Evolutionary conservation across 2,797 vertebrate species (phyloP), one percentile per base, ranked within the genome.

Genomic region (Pipistrellus pipistrellus): DNA sequence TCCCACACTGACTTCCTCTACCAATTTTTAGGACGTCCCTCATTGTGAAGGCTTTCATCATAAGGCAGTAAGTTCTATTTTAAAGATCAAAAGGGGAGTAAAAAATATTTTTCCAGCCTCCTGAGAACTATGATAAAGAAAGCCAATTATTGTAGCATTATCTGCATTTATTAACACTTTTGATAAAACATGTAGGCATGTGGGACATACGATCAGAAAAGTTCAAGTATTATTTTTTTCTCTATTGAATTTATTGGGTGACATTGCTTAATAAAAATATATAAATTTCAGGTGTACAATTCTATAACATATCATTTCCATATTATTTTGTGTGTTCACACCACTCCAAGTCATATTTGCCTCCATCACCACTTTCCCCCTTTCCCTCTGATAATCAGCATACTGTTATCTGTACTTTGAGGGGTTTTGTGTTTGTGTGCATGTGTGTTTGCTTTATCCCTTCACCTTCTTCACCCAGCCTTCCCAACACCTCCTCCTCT

Each of bases 61-160:
- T 62, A 85, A 51, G 32, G 23, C 20, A 93, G 66, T 78, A 77
- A 88, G 48, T 86, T 32, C 17, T 64, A 44, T 35, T 87, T 90
- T 83, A 87, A 92, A 90, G 51, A 48, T 23, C n/a, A 76, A 88
- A 94, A 85, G n/a, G 66, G 55, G 51, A 48, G n/a, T 30, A 62
- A 73, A 76, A 89, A 78, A 5, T 69, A 53, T 3, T 32, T 78
- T 83, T 85, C 46, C 11, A 83, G 41, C 18, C 9, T 83, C 57
- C 71, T 90, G 32, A 76, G 27, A 84, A 69, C 27, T 75, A 41
- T 82, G 44, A 77, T 71, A 83, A 90, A 82, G 30, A 86, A 89
- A 87, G 86, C 5, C 30, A 90, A 69, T 93, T 82, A 77, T 8
- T 73, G n/a, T 59, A 44, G 32, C 38, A 73, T 35, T 41, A 78